Percentiles rank a stretch among this genome's conserved stretches.
These are phyloP conservation scores for Cheilosia pagana DNA, from an alignment of 2,888 invertebrate genomes.

Conservation along the genomic window DNA sequence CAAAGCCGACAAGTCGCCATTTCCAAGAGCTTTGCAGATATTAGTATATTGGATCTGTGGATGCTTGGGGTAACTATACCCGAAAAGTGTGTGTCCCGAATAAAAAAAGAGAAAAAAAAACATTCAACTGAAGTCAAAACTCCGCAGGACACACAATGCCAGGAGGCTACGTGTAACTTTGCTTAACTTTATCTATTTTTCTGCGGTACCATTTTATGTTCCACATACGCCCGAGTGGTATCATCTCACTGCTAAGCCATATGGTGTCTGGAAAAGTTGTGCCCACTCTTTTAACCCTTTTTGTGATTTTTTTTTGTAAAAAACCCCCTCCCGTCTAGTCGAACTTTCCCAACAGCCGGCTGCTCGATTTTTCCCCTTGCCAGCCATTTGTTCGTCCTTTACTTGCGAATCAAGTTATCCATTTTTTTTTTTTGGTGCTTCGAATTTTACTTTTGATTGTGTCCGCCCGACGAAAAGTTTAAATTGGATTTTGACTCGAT, in stretches of 20 bases:
- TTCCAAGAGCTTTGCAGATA: slow-evolving; percentile 66
- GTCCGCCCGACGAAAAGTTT: slow-evolving; percentile 75
- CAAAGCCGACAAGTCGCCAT: slow-evolving; percentile 30
- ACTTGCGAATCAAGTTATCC: slow-evolving; percentile 28
- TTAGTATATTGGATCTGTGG: slow-evolving; percentile 65
- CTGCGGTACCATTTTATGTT: slow-evolving; percentile 72
- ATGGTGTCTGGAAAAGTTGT: slow-evolving; percentile 74
- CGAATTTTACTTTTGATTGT: slow-evolving; percentile 57
- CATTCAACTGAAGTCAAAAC: neutral
- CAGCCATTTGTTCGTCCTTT: slow-evolving; percentile 33
- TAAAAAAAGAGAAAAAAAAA: slow-evolving; percentile 22
- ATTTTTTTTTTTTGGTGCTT: slow-evolving; percentile 24
- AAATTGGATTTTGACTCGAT: slow-evolving; percentile 76
- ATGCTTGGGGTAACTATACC: slow-evolving; percentile 64
- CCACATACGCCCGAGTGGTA: slow-evolving; percentile 70
- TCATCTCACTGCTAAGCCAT: slow-evolving; percentile 48
- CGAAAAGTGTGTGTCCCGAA: slow-evolving; percentile 73
- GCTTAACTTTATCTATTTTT: slow-evolving; percentile 73
- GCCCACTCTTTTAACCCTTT: slow-evolving; percentile 62
- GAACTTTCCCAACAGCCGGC: slow-evolving; percentile 68
- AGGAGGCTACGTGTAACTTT: slow-evolving; percentile 70
- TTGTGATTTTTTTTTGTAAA: slow-evolving; percentile 60
- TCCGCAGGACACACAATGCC: slow-evolving; percentile 48
- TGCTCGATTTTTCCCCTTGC: slow-evolving; percentile 65
- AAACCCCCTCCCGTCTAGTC: neutral